phyloP scores from a whole-genome alignment of 2,797 vertebrate species.

The Crax fasciolata region DNA sequence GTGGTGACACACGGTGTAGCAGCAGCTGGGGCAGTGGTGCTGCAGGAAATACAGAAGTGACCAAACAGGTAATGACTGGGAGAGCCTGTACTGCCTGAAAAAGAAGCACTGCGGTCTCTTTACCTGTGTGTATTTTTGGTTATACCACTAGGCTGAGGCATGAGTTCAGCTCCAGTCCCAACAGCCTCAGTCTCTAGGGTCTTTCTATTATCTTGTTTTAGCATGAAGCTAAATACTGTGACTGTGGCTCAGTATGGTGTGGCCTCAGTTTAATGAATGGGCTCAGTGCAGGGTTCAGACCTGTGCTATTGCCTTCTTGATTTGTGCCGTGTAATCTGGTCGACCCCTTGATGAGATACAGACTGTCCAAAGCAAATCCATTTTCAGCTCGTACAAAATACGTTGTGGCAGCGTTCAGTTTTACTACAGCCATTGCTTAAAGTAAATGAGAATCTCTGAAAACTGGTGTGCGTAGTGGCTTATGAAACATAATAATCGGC shows the following conservation, averaged over 20 bases:
- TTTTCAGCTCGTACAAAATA: not conserved
- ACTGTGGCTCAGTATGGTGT: not conserved
- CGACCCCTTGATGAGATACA: not conserved
- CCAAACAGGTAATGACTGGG: not conserved
- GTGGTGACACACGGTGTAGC: not conserved
- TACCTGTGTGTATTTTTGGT: not conserved
- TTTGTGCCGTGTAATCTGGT: not conserved
- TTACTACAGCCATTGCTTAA: not conserved
- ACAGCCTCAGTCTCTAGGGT: not conserved
- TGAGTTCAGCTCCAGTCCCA: not conserved
- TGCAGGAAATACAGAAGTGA: not conserved
- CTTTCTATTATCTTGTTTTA: not conserved
- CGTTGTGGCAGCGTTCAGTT: fast-evolving
- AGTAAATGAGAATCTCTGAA: not conserved
- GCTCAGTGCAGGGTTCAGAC: not conserved
- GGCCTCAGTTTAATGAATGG: not conserved
- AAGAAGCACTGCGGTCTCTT: not conserved
- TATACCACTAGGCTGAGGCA: not conserved
- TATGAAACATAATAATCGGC: not conserved
- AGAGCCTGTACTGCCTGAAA: not conserved
- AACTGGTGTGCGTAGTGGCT: not conserved
- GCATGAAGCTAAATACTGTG: not conserved
- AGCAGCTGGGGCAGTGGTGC: not conserved
- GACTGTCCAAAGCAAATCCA: not conserved
- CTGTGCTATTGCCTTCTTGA: not conserved